Conservation (phyloP, 2,113 vertebrate genomes). For the Aleadryas rufinucha region DNA sequence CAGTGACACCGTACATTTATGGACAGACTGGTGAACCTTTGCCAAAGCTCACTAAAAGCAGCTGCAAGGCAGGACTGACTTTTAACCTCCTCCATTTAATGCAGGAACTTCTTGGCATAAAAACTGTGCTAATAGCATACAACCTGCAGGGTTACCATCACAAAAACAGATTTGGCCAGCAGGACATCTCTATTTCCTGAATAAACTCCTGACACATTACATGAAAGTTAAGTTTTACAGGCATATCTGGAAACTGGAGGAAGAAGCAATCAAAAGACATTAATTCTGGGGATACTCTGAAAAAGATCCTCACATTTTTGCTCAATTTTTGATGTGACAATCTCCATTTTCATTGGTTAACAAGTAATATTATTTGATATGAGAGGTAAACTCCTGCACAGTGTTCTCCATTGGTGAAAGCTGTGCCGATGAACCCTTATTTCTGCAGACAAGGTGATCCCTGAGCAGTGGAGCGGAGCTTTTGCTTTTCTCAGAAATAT, state of each 20-base stretch:
- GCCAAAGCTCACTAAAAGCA: slow-evolving; percentile 67
- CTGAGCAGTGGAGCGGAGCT: neutral
- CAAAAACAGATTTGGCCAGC: slow-evolving; percentile 70
- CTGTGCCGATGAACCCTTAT: neutral
- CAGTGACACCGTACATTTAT: neutral
- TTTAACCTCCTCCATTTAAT: slow-evolving; percentile 69
- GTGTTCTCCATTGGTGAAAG: neutral
- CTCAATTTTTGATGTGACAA: neutral
- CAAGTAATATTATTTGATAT: neutral
- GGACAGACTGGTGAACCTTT: slow-evolving; percentile 49
- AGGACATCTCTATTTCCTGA: slow-evolving; percentile 68
- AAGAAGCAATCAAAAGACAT: neutral
- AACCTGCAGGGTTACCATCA: slow-evolving; percentile 64
- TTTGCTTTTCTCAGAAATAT: neutral
- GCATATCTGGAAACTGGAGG: slow-evolving; percentile 4
- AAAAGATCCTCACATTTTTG: neutral
- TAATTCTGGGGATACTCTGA: neutral
- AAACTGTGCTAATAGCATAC: slow-evolving; percentile 48
- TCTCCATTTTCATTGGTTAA: neutral
- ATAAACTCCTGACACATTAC: slow-evolving; percentile 35
- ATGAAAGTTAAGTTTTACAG: slow-evolving; percentile 11
- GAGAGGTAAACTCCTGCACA: neutral
- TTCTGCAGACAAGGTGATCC: neutral
- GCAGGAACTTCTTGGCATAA: slow-evolving; percentile 68
- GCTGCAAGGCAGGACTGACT: slow-evolving; percentile 71